Conservation (phyloP, 2,797 vertebrate species). For the Crenichthys baileyi region DNA sequence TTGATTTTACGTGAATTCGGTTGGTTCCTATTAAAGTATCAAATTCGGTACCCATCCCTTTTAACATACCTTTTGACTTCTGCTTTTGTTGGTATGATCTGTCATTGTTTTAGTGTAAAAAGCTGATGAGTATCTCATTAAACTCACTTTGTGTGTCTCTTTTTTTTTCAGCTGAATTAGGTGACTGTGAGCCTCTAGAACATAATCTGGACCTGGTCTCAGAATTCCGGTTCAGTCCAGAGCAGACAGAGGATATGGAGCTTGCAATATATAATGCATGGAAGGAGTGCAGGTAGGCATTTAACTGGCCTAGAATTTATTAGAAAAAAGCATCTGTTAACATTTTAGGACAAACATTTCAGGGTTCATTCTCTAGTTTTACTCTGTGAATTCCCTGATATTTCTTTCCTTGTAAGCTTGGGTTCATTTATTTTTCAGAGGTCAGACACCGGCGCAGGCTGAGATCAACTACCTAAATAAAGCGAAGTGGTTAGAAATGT, state of each 20-base stretch:
- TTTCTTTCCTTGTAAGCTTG: background rate
- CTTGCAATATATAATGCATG: conserved; percentile 90
- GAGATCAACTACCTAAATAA: conserved; percentile 99
- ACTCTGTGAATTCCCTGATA: too few relatives aligned
- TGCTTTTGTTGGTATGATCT: background rate
- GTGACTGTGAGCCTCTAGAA: conserved; percentile 92
- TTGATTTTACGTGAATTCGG: too few relatives aligned
- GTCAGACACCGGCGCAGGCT: conserved; percentile 94
- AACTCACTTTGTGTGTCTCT: background rate
- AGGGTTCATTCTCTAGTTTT: background rate
- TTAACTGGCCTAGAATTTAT: background rate
- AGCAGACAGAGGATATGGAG: conserved; percentile 94
- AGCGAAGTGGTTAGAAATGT: conserved; percentile 99
- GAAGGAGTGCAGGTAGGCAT: conserved; percentile 93
- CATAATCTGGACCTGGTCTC: conserved; percentile 92
- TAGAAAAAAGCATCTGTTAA: background rate
- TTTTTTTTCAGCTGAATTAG: conserved; percentile 88
- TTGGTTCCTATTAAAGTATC: too few relatives aligned
- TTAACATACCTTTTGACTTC: too few relatives aligned
- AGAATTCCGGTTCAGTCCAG: conserved; percentile 94
- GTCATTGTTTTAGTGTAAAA: background rate
- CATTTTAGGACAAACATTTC: background rate
- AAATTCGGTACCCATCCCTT: too few relatives aligned
- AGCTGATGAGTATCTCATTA: background rate
- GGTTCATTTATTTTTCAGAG: conserved; percentile 77